Evolutionary conservation across 2,113 vertebrate genomes (phyloP), one percentile per base, ranked within the genome.

Genomic region (Ammodytes marinus): DNA sequence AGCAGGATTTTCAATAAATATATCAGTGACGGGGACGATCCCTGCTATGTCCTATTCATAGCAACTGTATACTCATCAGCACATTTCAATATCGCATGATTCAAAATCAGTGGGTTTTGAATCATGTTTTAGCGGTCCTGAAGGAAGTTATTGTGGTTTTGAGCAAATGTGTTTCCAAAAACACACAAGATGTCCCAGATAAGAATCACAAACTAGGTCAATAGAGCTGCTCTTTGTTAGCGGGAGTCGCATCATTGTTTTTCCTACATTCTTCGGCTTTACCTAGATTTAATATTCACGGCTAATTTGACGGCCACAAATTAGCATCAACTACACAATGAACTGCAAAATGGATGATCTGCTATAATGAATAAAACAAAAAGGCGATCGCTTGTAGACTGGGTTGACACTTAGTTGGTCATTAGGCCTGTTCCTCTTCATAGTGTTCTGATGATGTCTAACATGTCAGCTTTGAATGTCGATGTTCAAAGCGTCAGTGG

Each of bases 401-500:
- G 13, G 37, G 40, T 37, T 65, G 55, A 77, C 65, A 81, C 70
- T 82, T 59, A 74, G 43, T 76, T 55, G 55, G 71, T 88, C 74
- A 86, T 90, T 85, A 85, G 57, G 60, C 77, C 27, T n/a, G 39
- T 68, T 84, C 50, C 17, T 73, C 75, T 45, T 57, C 57, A 54
- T 54, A 54, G 50, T 74, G 69, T 55, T 72, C 45, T 74, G 76
- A 79, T 74, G 76, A 79, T 74, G 74, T 68, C 61, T 35, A 49
- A 87, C 61, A 76, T 74, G 80, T 83, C 83, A 52, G 60, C 57
- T 64, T 42, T 49, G 45, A 79, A 80, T 52, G 68, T 54, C 39
- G 35, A 55, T 53, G 77, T 88, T 91, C 75, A 94, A 69, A 86
- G 49, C 84, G 9, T 71, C 84, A 86, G 81, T 68, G 74, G 67